phyloP scores from a whole-genome alignment of 2,888 invertebrate genomes.

The Cheilosia impressa region DNA sequence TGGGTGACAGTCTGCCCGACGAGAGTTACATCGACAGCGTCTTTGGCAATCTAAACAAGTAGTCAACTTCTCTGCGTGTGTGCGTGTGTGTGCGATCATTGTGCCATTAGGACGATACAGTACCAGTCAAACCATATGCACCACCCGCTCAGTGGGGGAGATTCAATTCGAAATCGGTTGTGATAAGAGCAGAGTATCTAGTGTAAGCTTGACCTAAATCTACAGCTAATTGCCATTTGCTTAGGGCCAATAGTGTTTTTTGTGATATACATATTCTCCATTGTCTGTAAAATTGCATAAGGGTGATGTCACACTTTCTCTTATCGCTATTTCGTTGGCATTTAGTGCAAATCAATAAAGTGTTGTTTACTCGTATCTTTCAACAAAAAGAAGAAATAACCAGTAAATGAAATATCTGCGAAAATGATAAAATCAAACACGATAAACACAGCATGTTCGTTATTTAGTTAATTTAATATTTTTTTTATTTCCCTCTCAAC shows the following conservation, averaged over 20 bases:
- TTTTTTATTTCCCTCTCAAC: slow-evolving; percentile 32
- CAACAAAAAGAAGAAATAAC: background rate
- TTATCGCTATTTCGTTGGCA: slow-evolving; percentile 49
- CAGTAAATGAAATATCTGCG: slow-evolving; percentile 8
- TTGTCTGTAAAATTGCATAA: slow-evolving; percentile 38
- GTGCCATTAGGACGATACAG: slow-evolving; percentile 41
- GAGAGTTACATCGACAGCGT: slow-evolving; percentile 69
- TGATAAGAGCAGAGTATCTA: slow-evolving; percentile 63
- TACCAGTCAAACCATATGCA: slow-evolving; percentile 12
- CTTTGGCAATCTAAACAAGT: slow-evolving; percentile 64
- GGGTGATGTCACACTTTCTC: slow-evolving; percentile 67
- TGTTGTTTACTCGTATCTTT: slow-evolving; percentile 30
- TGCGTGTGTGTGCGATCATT: slow-evolving; percentile 37
- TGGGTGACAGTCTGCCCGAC: slow-evolving; percentile 78
- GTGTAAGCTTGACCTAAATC: slow-evolving; percentile 63
- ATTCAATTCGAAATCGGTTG: slow-evolving; percentile 61
- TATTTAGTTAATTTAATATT: slow-evolving; percentile 10
- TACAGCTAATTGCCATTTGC: slow-evolving; percentile 44
- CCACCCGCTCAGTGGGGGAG: slow-evolving; percentile 1
- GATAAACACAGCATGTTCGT: slow-evolving; percentile 19
- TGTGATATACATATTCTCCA: slow-evolving; percentile 55
- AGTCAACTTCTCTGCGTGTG: background rate
- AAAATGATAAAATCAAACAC: slow-evolving; percentile 31
- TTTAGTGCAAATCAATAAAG: slow-evolving; percentile 48
- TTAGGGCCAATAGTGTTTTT: slow-evolving; percentile 5